Evolutionary conservation across 2,888 invertebrate genomes (phyloP), one percentile per base, ranked within the genome.

Genomic region (Linyphia triangularis): DNA sequence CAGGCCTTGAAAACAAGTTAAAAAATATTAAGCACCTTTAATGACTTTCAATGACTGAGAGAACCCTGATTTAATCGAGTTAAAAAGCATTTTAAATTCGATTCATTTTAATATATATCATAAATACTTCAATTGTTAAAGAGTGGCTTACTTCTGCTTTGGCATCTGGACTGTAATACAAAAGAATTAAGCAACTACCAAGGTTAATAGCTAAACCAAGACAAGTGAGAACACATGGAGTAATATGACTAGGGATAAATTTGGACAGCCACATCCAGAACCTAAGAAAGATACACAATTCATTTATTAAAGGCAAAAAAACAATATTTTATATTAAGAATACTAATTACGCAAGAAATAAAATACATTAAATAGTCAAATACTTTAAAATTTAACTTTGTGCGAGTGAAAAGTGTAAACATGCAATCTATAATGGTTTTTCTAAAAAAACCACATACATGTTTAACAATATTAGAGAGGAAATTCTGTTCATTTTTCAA

Each of bases 261-360:
- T 96, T 95, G 51, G 97, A 97, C 90, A 99, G 95, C 96, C 97
- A 98, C 93, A 97, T 96, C 99, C 99, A 99, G 96, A 97, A 99
- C 78, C 96, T 96, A 93, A 98, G 98, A 83, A 0, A 69, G 40
- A 67, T 10, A 30, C 13, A 19, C 9, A 69, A 10, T 13, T 51
- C 13, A 59, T 0, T 10, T 43, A 79, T 33, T 7, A 67, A 40
- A 65, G 19, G 63, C 13, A 24, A 37, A 24, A 51, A 22, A 1
- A 72, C 4, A 40, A 13, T 33, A 33, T 33, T n/a, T 16, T 40
- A n/a, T 16, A 51, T n/a, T 16, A 51, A 2, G n/a, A 51, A 51
- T n/a, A 51, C 13, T 3, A 16, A 16, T 51, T 13, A 51, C 1
- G 13, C 13, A 51, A 51, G 13, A 2, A 51, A 16, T 0, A 0